phyloP scores from a whole-genome alignment of 1,140 invertebrate species.

The Apocrypta bakeri region DNA sequence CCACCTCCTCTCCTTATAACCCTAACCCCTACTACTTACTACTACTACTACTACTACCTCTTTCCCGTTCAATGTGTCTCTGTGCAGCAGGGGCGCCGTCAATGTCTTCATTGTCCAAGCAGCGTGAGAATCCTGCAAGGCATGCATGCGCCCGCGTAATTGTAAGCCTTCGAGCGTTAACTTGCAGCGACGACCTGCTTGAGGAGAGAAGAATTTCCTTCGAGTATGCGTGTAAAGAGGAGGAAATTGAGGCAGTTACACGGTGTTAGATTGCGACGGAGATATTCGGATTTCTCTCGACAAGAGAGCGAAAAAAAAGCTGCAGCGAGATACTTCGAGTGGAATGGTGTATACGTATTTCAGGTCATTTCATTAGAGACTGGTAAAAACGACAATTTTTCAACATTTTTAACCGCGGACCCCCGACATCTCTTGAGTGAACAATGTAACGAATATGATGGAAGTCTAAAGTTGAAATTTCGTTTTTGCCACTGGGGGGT shows the following conservation, averaged over 20 bases:
- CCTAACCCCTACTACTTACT: too few species aligned
- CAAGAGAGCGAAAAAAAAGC: too few species aligned
- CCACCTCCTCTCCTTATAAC: not conserved
- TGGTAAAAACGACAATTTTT: too few species aligned
- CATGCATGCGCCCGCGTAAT: constrained; percentile 31
- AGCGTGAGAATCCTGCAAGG: constrained; percentile 43
- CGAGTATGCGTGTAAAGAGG: not conserved
- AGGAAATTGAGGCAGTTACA: constrained; percentile 37
- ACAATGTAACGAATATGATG: too few species aligned
- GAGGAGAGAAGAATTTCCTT: constrained; percentile 19
- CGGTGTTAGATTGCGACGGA: constrained; percentile 21
- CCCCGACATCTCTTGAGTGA: too few species aligned
- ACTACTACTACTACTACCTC: too few species aligned
- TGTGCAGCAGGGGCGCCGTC: constrained; percentile 31
- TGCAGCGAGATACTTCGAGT: too few species aligned
- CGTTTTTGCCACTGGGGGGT: too few species aligned
- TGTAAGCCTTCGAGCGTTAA: constrained; percentile 40
- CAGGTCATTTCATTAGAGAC: too few species aligned
- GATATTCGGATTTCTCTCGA: not conserved
- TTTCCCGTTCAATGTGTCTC: constrained; percentile 17
- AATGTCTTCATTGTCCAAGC: constrained; percentile 50
- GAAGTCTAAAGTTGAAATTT: too few species aligned
- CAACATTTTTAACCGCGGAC: too few species aligned
- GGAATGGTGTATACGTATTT: too few species aligned
- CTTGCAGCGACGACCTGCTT: constrained; percentile 27